Evolutionary conservation across 2,888 invertebrate genomes (phyloP).

Genomic region (Altica lythri): DNA sequence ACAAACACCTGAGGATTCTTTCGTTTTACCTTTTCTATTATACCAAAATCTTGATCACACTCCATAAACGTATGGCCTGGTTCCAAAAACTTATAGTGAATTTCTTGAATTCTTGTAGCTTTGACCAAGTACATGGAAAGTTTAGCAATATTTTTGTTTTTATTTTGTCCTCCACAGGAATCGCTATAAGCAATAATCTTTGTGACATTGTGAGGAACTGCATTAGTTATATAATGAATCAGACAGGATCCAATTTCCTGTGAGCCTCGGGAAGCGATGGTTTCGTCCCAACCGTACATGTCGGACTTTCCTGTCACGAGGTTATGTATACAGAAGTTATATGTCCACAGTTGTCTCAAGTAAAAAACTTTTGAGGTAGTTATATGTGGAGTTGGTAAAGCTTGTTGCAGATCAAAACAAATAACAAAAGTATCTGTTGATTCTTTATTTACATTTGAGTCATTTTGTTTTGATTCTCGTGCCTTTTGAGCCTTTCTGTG

Average conservation of each 20-base stretch:
- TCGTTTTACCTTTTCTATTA: background rate
- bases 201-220: slow-evolving; percentile 7
- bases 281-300: background rate
- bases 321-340: no score
- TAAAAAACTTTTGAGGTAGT: background rate
- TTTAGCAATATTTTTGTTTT: no score
- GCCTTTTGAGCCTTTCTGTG: no score
- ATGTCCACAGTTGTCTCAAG: background rate
- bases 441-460: background rate
- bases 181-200: slow-evolving; percentile 2
- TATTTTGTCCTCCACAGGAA: no score
- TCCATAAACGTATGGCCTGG: no score
- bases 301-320: background rate
- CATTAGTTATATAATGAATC: slow-evolving; percentile 2
- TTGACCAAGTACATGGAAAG: no score
- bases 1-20: background rate
- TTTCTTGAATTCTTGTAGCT: no score
- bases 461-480: background rate
- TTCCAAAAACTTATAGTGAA: slow-evolving; percentile 1
- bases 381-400: no score
- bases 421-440: background rate
- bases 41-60: no score
- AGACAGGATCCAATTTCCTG: background rate
- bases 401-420: background rate
- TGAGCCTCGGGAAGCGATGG: background rate